Conservation (phyloP, 2,797 vertebrate species). For the Acanthurus lineatus region DNA sequence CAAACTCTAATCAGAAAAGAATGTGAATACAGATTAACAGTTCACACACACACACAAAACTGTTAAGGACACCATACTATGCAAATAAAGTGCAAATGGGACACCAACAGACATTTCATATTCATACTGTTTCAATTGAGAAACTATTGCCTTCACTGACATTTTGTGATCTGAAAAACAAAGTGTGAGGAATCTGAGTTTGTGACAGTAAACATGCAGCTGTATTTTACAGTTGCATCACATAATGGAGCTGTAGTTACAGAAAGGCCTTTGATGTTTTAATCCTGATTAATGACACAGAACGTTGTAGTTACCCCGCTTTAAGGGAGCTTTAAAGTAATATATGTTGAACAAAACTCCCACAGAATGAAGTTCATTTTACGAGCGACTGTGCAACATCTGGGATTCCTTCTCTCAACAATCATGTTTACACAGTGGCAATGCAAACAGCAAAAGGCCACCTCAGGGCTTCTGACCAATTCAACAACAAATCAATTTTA, state of each 20-base stretch:
- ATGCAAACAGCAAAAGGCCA: constrained; percentile 70
- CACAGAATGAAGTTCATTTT: constrained; percentile 11
- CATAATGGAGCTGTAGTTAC: background rate
- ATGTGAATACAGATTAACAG: no score
- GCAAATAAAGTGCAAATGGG: no score
- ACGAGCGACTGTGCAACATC: constrained; percentile 51
- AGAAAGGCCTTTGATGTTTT: background rate
- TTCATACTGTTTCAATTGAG: no score
- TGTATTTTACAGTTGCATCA: background rate
- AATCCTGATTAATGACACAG: constrained; percentile 16
- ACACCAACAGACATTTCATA: no score
- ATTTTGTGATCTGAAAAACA: background rate
- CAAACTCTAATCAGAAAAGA: no score
- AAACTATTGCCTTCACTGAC: background rate
- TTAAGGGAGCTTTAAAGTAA: constrained; percentile 5
- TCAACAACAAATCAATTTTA: constrained; percentile 5
- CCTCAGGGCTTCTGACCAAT: background rate
- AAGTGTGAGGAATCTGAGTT: background rate
- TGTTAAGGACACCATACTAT: no score
- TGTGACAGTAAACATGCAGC: background rate
- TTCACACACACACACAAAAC: no score
- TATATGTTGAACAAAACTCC: background rate
- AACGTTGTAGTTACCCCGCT: background rate
- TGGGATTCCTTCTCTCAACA: constrained; percentile 42
- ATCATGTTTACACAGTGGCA: constrained; percentile 63